Base-by-base conservation (phyloP, 2,113 vertebrate genomes). In the Cheirogaleus medius region DNA sequence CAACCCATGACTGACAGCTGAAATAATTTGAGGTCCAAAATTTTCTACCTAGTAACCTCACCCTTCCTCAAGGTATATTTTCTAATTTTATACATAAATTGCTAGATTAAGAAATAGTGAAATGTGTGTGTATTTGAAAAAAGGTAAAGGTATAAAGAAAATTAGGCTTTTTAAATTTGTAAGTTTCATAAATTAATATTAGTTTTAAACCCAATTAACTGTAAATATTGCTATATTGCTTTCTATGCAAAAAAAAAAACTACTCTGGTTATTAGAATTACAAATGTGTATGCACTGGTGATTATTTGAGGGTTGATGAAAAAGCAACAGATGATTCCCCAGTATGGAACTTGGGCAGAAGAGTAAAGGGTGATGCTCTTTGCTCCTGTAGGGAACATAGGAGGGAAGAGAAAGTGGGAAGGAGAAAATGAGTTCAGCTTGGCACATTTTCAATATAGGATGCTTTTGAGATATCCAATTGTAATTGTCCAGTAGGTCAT, bases 121-220 rank as follows among this genome's bases (percentile, higher is more conserved):
- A 91, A 64, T 80, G 8, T 56, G 32, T 54, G 11, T 81, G 13
- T 69, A 29, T 76, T 73, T 90, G 52, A 87, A 82, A 82, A 94
- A 81, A 87, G 32, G 66, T 87, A 92, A 86, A 77, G 13, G 7
- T 63, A 56, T 84, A 71, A 92, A 89, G 84, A 47, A 94, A 88
- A 91, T 42, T 92, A 80, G 29, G 9, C 37, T 42, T 89, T 78
- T 78, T 73, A 83, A 96, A 71, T 71, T 44, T 88, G 23, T 64
- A 73, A 64, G 10, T 96, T 96, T 84, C 73, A 85, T 84, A 95
- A 73, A 58, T 89, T 81, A 87, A 32, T 87, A 81, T 89, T 81
- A 88, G 32, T 90, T 95, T 87, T 76, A 97, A 96, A 82, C 20
- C 5, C 49, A 96, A 91, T 91, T 91, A 92, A 84, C 58, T 93